Evolutionary conservation across 2,888 invertebrate genomes (phyloP), one percentile per base, ranked within the genome.

Genomic region (Drosophila colorata): DNA sequence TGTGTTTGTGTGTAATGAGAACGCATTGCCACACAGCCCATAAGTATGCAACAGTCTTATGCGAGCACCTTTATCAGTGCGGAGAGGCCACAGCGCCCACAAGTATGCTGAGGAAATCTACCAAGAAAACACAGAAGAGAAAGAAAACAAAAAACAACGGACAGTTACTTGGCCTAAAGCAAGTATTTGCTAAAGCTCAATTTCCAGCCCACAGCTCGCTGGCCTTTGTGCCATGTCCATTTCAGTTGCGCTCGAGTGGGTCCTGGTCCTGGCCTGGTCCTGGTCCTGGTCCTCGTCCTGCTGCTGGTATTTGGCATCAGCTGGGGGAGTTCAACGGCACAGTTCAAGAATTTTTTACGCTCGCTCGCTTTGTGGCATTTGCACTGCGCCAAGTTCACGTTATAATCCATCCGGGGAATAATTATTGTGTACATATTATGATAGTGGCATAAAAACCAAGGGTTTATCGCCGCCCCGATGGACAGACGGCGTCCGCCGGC

Each of bases 381-480:
- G 67, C 76, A 51, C 73, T 67, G 77, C 59, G 69, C 69, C 71
- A 81, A 80, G 78, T 84, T 73, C 76, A 84, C 68, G 70, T 66
- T 80, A 84, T 87, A 87, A 86, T 88, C 89, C 85, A 87, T 80
- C 85, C 69, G 73, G 87, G 85, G 84, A 84, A 88, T 87, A 86
- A 86, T 86, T 84, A 86, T 88, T 86, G 87, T 87, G 89, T 86
- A 86, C 85, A 86, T 78, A 85, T 88, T 85, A 88, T 87, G 87
- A 88, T 71, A 88, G 83, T 68, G 63, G 75, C 63, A 72, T 61
- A 66, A 83, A 69, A 74, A 71, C 73, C 73, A 73, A 74, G 80
- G 75, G 77, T 88, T 84, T 79, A 82, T 87, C 63, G 86, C 41
- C 69, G 74, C 56, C 63, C 57, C 61, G 71, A 85, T 74, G 84